phyloP scores from a whole-genome alignment of 1,140 invertebrate genomes.

The Lycorma delicatula region DNA sequence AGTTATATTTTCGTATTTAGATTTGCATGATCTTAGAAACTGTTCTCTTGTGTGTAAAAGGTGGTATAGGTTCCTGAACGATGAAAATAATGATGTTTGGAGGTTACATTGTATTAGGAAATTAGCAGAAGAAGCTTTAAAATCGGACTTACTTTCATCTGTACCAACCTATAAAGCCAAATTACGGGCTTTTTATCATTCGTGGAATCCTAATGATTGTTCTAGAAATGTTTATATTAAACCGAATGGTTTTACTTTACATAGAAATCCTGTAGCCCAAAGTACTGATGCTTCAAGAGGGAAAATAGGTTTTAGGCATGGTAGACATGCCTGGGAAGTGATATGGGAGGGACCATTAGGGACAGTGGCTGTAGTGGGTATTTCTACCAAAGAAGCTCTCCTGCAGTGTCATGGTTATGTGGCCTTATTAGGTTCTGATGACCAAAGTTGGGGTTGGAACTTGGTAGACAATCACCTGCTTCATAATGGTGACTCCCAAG shows the following conservation, averaged over 20 bases:
- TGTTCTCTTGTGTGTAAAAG: constrained; percentile 90
- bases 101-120: constrained; percentile 78
- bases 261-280: constrained; percentile 95
- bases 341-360: constrained; percentile 98
- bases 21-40: constrained; percentile 73
- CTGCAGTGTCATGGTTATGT: constrained; percentile 90
- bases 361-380: constrained; percentile 89
- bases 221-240: constrained; percentile 96
- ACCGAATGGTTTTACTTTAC: constrained; percentile 93
- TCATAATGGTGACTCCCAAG: constrained; percentile 93
- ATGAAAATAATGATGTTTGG: constrained; percentile 96
- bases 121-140: constrained; percentile 82
- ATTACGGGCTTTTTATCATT: constrained; percentile 86
- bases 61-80: constrained; percentile 83
- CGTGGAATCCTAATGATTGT: constrained; percentile 96
- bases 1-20: constrained; percentile 88
- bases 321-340: constrained; percentile 96
- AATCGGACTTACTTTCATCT: constrained; percentile 83
- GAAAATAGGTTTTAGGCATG: constrained; percentile 88
- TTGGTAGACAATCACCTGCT: constrained; percentile 94
- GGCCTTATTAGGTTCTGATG: constrained; percentile 86
- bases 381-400: constrained; percentile 89
- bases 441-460: constrained; percentile 99
- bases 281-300: constrained; percentile 94
- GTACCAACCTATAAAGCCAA: constrained; percentile 90